Evolutionary conservation across 2,888 invertebrate species (phyloP).

Genomic region (Trichogramma evanescens): DNA sequence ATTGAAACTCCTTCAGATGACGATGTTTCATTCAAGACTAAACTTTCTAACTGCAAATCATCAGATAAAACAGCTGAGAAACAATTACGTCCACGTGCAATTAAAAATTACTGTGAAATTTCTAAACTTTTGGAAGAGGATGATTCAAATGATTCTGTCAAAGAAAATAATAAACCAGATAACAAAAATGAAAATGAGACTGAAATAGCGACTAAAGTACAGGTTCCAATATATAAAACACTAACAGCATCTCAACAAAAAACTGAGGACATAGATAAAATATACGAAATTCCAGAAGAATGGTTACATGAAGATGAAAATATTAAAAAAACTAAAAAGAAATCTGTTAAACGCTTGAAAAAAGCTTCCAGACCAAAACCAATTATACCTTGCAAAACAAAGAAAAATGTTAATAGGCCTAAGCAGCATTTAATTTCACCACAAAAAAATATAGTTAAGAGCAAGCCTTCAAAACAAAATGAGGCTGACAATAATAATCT

Average conservation of each 20-base stretch:
- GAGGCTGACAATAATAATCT: neutral
- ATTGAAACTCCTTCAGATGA: neutral
- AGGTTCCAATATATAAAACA: constrained; percentile 21
- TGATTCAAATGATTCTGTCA: neutral
- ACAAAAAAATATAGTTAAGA: neutral
- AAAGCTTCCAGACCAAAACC: neutral
- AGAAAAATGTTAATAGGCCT: neutral
- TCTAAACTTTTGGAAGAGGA: constrained; percentile 10
- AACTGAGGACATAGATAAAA: constrained; percentile 11
- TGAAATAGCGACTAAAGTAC: too few relatives aligned
- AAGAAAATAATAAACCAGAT: neutral
- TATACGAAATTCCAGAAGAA: constrained; percentile 23
- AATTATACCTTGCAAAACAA: neutral
- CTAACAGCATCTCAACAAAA: constrained; percentile 11
- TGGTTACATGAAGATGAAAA: constrained; percentile 13
- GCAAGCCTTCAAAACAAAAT: neutral
- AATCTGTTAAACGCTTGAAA: neutral
- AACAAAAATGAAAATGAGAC: too few relatives aligned
- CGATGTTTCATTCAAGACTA: constrained; percentile 8
- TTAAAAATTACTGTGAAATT: constrained; percentile 20
- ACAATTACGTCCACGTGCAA: constrained; percentile 13
- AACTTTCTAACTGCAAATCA: neutral
- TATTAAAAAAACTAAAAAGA: constrained; percentile 8
- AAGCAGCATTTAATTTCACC: neutral
- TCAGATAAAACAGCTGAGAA: neutral